Percentiles rank a stretch among this genome's conserved stretches.
phyloP scores from a whole-genome alignment of 2,888 invertebrate species.

The Tolmerus cingulatus region DNA sequence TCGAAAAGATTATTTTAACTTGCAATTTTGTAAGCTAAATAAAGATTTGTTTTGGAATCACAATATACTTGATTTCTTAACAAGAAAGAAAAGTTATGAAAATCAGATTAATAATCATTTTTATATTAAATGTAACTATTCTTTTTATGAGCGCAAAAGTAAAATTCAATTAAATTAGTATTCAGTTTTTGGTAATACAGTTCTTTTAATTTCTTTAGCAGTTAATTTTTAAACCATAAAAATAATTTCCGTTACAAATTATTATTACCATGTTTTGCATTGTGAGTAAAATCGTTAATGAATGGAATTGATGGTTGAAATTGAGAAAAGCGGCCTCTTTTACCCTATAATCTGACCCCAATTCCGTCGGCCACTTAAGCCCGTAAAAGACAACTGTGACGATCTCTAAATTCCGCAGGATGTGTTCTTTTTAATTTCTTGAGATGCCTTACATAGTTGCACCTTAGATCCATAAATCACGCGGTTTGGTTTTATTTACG shows the following conservation, averaged over 20 bases:
- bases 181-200: too few species aligned
- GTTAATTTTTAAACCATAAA: slow-evolving; percentile 16
- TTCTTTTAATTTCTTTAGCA: neutral
- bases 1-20: too few species aligned
- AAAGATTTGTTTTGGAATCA: too few species aligned
- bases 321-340: neutral
- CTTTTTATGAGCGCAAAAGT: too few species aligned
- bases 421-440: neutral
- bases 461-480: slow-evolving; percentile 36
- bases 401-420: neutral
- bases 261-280: neutral
- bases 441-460: slow-evolving; percentile 14
- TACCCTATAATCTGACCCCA: neutral
- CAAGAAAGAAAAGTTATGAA: too few species aligned
- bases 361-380: neutral
- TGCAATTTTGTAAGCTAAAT: too few species aligned
- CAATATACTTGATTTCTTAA: too few species aligned
- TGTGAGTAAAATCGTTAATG: neutral
- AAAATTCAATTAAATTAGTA: too few species aligned
- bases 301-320: neutral
- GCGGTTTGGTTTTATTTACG: neutral
- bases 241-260: slow-evolving; percentile 31
- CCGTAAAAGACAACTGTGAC: slow-evolving; percentile 1
- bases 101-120: too few species aligned
- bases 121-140: too few species aligned